Evolutionary conservation across 2,888 invertebrate genomes (phyloP).

Genomic region (Matsumyia berberina): DNA sequence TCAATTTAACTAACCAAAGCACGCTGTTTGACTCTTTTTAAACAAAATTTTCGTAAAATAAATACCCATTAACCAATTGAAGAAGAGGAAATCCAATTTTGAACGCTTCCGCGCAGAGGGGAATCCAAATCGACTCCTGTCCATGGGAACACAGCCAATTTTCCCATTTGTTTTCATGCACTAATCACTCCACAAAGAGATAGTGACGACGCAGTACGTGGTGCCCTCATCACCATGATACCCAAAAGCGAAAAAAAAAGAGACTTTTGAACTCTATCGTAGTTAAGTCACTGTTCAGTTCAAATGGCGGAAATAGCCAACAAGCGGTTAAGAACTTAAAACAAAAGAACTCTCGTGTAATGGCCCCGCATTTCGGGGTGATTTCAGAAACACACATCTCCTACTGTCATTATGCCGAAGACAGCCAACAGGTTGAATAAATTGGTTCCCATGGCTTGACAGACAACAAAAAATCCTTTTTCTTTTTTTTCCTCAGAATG

Average conservation of each 20-base stretch:
- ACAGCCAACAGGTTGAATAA: conserved; percentile 44
- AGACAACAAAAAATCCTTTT: conserved; percentile 46
- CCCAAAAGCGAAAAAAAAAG: conserved; percentile 1
- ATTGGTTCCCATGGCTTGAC: conserved; percentile 17
- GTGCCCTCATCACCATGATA: conserved; percentile 54
- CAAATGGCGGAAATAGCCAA: conserved; percentile 37
- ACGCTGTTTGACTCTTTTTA: neutral
- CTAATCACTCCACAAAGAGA: neutral
- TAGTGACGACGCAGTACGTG: conserved; percentile 8
- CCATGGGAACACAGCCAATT: conserved; percentile 57
- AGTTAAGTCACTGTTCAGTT: conserved; percentile 40
- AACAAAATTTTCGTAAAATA: neutral
- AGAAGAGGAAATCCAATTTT: conserved; percentile 37
- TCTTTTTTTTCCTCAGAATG: conserved; percentile 54
- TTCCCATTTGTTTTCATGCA: conserved; percentile 19
- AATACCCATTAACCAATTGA: conserved; percentile 34
- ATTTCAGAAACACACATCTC: conserved; percentile 2
- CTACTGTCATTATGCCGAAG: conserved; percentile 22
- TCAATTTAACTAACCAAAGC: conserved; percentile 1
- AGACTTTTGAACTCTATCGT: conserved; percentile 21
- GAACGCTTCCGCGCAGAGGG: conserved; percentile 12
- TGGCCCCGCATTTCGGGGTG: conserved; percentile 41
- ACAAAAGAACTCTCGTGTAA: conserved; percentile 12
- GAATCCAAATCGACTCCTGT: neutral
- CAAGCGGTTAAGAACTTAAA: conserved; percentile 1